A percentile compares a stretch with the other conserved stretches of the same genome.
Conservation (phyloP, 2,888 invertebrate species). For the Cheilosia grossa region DNA sequence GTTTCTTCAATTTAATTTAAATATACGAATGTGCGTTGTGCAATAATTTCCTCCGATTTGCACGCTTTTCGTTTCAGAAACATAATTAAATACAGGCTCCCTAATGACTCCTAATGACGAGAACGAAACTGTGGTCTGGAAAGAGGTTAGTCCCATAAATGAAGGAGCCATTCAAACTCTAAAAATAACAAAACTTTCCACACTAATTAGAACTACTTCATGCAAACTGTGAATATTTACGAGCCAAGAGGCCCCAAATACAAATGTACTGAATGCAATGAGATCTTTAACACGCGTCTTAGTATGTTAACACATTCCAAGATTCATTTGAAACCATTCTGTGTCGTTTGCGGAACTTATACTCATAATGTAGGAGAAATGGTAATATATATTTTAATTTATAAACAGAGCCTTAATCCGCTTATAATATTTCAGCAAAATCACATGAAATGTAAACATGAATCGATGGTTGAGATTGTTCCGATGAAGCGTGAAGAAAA, state of each 20-base stretch:
- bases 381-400: conserved; percentile 17
- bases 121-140: conserved; percentile 49
- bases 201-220: conserved; percentile 60
- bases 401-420: not conserved
- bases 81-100: too few relatives aligned
- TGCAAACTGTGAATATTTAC: conserved; percentile 56
- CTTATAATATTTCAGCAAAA: conserved; percentile 46
- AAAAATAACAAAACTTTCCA: not conserved
- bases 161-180: too few relatives aligned
- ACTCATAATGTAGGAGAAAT: conserved; percentile 53
- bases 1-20: too few relatives aligned
- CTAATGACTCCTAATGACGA: conserved; percentile 22
- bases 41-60: too few relatives aligned
- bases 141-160: conserved; percentile 42
- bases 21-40: too few relatives aligned
- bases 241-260: conserved; percentile 68
- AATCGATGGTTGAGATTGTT: conserved; percentile 43
- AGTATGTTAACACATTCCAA: conserved; percentile 69
- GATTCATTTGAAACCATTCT: conserved; percentile 66
- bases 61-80: too few relatives aligned
- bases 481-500: not conserved
- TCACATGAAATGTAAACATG: conserved; percentile 61
- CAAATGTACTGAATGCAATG: conserved; percentile 56
- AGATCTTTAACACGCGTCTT: conserved; percentile 59
- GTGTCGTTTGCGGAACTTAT: conserved; percentile 61